Evolutionary conservation across 2,113 vertebrate genomes (phyloP).

Genomic region (Pomatorhinus ruficollis): DNA sequence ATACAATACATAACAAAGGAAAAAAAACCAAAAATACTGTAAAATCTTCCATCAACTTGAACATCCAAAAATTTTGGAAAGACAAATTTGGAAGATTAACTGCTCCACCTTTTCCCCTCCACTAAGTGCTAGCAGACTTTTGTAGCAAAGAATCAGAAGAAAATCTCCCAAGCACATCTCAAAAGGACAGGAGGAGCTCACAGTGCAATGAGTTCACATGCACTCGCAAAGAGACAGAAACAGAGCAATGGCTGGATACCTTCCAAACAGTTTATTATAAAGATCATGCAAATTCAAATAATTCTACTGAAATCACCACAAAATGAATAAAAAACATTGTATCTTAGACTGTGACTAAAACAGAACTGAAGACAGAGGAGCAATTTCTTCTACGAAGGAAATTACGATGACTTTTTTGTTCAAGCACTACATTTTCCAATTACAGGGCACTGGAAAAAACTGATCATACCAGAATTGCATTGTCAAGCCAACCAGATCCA

Average conservation of each 20-base stretch:
- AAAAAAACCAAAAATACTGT: background rate
- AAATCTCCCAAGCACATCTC: background rate
- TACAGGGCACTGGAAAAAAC: conserved; percentile 12
- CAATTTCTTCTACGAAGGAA: background rate
- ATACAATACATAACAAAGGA: background rate
- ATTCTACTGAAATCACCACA: background rate
- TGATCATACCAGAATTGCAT: background rate
- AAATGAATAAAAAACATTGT: background rate
- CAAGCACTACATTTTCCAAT: background rate
- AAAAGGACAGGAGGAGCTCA: background rate
- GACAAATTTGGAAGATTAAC: background rate
- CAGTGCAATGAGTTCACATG: background rate
- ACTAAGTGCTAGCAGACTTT: background rate
- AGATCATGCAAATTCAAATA: background rate
- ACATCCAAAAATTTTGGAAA: background rate
- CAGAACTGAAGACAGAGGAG: background rate
- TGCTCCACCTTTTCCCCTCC: background rate
- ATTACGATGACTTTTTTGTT: background rate
- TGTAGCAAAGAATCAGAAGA: background rate
- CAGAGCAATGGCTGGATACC: background rate
- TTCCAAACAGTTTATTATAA: background rate
- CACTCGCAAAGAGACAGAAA: background rate
- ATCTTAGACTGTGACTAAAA: background rate
- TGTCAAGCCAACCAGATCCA: background rate
- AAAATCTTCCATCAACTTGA: background rate